Percentiles rank a stretch among this genome's conserved stretches.
These are phyloP conservation scores for Lottia scabra DNA, from an alignment of 2,888 invertebrate genomes.

Conservation along the genomic window DNA sequence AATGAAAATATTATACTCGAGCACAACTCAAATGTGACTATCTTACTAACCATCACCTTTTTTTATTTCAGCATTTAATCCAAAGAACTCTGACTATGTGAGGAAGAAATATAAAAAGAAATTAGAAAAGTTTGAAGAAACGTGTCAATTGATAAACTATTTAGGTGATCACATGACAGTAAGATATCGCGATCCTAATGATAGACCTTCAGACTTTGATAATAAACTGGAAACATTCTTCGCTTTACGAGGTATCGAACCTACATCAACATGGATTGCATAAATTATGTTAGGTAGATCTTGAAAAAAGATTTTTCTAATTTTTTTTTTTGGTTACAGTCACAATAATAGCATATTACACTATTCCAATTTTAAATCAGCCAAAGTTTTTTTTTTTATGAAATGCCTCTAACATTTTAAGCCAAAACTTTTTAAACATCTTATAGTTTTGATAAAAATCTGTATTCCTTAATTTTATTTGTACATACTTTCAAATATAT, in stretches of 20 bases:
- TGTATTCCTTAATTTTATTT: no score
- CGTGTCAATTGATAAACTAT: conserved; percentile 67
- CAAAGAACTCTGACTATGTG: conserved; percentile 67
- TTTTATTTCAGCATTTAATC: conserved; percentile 66
- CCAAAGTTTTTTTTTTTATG: no score
- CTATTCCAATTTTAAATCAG: no score
- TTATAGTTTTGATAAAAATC: no score
- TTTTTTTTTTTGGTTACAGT: no score
- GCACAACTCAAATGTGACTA: no score
- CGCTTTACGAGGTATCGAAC: conserved; percentile 56
- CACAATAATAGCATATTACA: no score
- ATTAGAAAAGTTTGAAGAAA: conserved; percentile 66
- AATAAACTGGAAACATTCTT: conserved; percentile 66
- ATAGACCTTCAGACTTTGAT: conserved; percentile 67
- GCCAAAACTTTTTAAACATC: no score
- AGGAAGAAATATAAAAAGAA: conserved; percentile 68
- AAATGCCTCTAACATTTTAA: no score
- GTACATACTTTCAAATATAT: no score
- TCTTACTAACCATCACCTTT: conserved; percentile 2
- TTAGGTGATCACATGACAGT: conserved; percentile 68
- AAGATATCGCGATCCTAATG: conserved; percentile 62
- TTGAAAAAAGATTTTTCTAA: no score
- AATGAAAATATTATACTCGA: no score
- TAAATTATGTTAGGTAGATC: conserved; percentile 27
- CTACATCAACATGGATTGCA: conserved; percentile 60